Evolutionary conservation across 1,140 invertebrate genomes (phyloP).

Genomic region (Plutomurus gul): DNA sequence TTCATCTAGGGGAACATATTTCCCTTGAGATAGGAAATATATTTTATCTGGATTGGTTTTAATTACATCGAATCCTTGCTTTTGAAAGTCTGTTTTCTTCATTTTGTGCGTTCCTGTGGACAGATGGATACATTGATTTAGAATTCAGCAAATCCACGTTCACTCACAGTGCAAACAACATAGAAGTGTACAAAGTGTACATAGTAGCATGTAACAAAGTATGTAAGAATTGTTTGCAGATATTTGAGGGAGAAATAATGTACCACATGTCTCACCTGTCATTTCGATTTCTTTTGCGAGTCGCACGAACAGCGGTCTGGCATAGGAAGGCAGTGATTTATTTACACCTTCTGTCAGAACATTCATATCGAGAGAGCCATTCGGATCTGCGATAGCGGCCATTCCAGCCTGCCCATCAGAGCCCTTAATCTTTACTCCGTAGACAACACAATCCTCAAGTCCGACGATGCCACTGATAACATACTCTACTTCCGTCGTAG

Average conservation of each 20-base stretch:
- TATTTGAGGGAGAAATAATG: too few species aligned
- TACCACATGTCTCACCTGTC: slow-evolving; percentile 74
- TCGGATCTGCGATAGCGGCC: slow-evolving; percentile 87
- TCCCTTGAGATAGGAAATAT: slow-evolving; percentile 69
- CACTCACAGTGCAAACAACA: background rate
- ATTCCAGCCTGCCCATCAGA: slow-evolving; percentile 93
- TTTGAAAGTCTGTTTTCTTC: slow-evolving; percentile 86
- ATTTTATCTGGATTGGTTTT: slow-evolving; percentile 72
- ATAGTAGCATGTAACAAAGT: too few species aligned
- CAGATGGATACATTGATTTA: slow-evolving; percentile 32
- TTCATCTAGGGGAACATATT: slow-evolving; percentile 67
- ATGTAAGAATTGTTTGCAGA: too few species aligned
- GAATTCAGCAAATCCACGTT: background rate
- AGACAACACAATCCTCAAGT: slow-evolving; percentile 88
- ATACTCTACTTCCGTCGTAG: slow-evolving; percentile 94
- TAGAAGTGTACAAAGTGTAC: too few species aligned
- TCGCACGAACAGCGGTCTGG: slow-evolving; percentile 84
- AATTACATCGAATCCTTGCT: slow-evolving; percentile 83
- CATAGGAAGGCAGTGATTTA: slow-evolving; percentile 78
- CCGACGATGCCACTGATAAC: slow-evolving; percentile 82
- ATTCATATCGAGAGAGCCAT: slow-evolving; percentile 70
- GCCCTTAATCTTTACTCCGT: slow-evolving; percentile 75
- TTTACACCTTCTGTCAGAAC: slow-evolving; percentile 67
- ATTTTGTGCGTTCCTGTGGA: slow-evolving; percentile 85
- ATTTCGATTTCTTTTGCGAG: slow-evolving; percentile 81